A percentile compares a stretch with the other conserved stretches of the same genome.
Evolutionary conservation across 2,113 vertebrate genomes (phyloP).

Genomic region (Shinisaurus crocodilurus): DNA sequence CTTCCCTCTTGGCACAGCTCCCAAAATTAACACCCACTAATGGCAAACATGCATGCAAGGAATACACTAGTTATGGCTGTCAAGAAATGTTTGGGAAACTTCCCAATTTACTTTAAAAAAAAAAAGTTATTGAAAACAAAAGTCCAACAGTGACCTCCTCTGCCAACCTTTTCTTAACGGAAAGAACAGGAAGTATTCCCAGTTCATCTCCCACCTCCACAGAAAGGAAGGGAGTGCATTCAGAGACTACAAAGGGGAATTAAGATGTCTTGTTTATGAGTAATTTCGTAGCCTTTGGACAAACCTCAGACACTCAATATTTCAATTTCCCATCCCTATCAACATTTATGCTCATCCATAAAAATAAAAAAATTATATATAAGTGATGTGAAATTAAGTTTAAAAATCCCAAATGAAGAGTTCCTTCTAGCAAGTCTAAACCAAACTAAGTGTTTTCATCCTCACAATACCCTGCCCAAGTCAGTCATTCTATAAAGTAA

Average conservation of each 20-base stretch:
- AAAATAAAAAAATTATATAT: not conserved
- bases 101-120: constrained; percentile 32
- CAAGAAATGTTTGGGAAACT: constrained; percentile 23
- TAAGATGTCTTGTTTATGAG: fast-evolving
- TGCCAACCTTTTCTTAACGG: not conserved
- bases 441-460: not conserved
- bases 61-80: constrained; percentile 25
- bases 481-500: not conserved
- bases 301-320: not conserved
- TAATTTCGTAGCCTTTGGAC: fast-evolving
- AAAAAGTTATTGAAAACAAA: constrained; percentile 34
- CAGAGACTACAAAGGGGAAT: constrained; percentile 3
- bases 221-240: not conserved
- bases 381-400: not conserved
- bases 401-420: not conserved
- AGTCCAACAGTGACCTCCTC: constrained; percentile 19
- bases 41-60: constrained; percentile 39
- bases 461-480: not conserved
- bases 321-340: not conserved
- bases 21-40: constrained; percentile 56
- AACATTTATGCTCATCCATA: not conserved
- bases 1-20: constrained; percentile 60
- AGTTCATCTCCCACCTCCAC: constrained; percentile 21
- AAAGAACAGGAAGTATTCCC: constrained; percentile 5
- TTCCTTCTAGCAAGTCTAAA: not conserved